A percentile compares a stretch with the other conserved stretches of the same genome.
These are phyloP conservation scores for Simalia tracyae DNA, from an alignment of 2,797 vertebrate genomes.

Conservation along the genomic window DNA sequence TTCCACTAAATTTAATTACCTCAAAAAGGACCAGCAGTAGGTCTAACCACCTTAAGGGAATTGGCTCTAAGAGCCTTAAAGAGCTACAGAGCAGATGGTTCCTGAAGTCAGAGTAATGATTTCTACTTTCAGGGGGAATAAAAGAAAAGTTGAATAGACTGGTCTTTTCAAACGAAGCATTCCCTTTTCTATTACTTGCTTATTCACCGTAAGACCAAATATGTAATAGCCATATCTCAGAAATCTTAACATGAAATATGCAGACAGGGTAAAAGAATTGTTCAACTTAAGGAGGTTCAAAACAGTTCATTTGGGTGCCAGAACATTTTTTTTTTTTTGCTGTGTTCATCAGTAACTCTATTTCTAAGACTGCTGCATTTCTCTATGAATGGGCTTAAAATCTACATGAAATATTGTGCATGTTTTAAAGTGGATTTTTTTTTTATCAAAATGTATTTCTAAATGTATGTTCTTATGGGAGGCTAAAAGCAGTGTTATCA, in stretches of 20 bases:
- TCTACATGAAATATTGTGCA: neutral
- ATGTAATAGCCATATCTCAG: neutral
- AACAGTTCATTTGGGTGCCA: neutral
- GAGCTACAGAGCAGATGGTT: slow-evolving; percentile 13
- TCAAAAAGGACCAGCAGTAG: neutral
- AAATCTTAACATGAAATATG: neutral
- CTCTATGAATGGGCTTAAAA: neutral
- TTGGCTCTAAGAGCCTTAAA: slow-evolving; percentile 21
- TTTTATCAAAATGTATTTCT: neutral
- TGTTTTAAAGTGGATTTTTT: neutral
- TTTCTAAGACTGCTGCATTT: neutral
- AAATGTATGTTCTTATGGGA: neutral
- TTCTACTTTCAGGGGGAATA: neutral
- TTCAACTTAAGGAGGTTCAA: neutral
- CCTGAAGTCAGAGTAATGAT: slow-evolving; percentile 14
- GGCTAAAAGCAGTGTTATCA: neutral
- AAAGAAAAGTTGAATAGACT: neutral
- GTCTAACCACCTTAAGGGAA: slow-evolving; percentile 11
- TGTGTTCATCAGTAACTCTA: neutral
- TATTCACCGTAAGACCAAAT: neutral
- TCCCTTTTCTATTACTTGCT: neutral
- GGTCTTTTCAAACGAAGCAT: neutral
- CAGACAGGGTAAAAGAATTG: neutral
- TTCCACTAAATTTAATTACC: slow-evolving; percentile 5
- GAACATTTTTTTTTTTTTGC: too few relatives aligned